Percentiles rank a stretch among this genome's conserved stretches.
Evolutionary conservation across 2,113 vertebrate species (phyloP).

Genomic region (Bufo bufo): DNA sequence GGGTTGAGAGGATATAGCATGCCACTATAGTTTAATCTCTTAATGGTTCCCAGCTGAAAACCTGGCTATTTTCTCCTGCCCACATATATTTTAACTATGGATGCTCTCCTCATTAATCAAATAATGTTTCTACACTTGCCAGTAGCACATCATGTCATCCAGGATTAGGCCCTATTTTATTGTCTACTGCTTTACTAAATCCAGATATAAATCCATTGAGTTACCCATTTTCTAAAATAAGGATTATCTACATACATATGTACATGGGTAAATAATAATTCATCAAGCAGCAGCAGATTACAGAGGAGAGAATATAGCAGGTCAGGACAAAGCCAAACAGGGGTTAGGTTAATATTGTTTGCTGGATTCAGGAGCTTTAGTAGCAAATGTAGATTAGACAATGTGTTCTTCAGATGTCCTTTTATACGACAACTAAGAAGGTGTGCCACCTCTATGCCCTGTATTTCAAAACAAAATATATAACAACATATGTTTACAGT

Average conservation of each 20-base stretch:
- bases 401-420: too few relatives aligned
- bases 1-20: slow-evolving; percentile 64
- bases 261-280: slow-evolving; percentile 15
- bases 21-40: slow-evolving; percentile 63
- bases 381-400: background rate
- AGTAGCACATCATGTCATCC: slow-evolving; percentile 10
- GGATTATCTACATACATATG: slow-evolving; percentile 50
- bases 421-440: too few relatives aligned
- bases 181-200: slow-evolving; percentile 35
- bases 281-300: background rate
- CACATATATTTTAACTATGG: background rate
- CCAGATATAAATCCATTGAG: slow-evolving; percentile 33
- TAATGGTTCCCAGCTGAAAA: slow-evolving; percentile 68
- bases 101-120: slow-evolving; percentile 45
- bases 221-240: slow-evolving; percentile 52
- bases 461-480: too few relatives aligned
- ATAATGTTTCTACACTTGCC: slow-evolving; percentile 41
- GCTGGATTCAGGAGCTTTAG: background rate
- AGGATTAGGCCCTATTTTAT: slow-evolving; percentile 43
- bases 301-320: background rate
- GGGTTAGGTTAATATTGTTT: slow-evolving; percentile 1
- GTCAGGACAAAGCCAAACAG: slow-evolving; percentile 19
- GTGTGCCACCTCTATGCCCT: too few relatives aligned
- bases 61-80: slow-evolving; percentile 61
- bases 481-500: too few relatives aligned